phyloP scores from a whole-genome alignment of 2,113 vertebrate species.

The Cranoglanis bouderius region DNA sequence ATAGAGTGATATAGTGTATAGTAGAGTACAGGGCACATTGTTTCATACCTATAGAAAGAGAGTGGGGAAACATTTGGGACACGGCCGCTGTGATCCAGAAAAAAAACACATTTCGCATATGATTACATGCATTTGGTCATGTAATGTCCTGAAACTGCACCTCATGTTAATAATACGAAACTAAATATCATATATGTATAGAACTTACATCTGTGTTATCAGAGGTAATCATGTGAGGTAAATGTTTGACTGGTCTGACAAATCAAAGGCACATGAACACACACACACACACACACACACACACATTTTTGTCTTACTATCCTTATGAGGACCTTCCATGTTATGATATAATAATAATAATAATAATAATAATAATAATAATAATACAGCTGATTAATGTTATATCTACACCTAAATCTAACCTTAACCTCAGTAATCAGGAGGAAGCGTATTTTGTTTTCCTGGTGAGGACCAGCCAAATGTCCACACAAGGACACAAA shows the following conservation, averaged over 20 bases:
- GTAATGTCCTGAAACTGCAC: neutral
- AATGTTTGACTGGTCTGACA: conserved; percentile 48
- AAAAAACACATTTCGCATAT: too few species aligned
- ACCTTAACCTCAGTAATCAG: neutral
- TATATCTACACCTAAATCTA: neutral
- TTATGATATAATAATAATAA: too few species aligned
- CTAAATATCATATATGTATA: neutral
- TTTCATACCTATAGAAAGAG: too few species aligned
- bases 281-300: neutral
- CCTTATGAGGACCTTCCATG: neutral
- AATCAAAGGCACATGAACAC: neutral
- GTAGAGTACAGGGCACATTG: neutral
- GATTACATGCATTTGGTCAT: neutral
- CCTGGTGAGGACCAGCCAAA: too few species aligned
- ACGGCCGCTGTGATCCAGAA: too few species aligned
- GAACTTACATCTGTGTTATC: conserved; percentile 6
- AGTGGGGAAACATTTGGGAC: too few species aligned
- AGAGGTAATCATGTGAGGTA: neutral
- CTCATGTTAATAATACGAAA: neutral
- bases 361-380: too few species aligned
- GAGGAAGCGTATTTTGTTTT: too few species aligned
- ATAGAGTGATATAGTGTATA: conserved; percentile 25
- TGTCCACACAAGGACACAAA: too few species aligned
- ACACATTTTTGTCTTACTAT: neutral
- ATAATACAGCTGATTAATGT: neutral